Conservation (phyloP, 2,113 vertebrate species). For the Peromyscus californicus region DNA sequence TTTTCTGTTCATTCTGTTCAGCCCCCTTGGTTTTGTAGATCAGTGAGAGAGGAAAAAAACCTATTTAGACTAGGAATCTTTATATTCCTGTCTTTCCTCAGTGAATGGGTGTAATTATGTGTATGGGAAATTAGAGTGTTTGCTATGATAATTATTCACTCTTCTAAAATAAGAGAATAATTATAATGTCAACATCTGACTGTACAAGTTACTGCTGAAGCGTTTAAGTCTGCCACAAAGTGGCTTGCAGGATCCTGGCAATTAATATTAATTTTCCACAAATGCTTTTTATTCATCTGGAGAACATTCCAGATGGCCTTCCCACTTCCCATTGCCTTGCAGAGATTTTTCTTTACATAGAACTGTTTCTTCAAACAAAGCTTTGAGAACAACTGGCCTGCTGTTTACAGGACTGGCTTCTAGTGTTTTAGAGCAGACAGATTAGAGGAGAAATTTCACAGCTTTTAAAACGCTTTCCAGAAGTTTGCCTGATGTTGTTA, state of each 20-base stretch:
- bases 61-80: constrained; percentile 58
- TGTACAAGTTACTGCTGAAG: constrained; percentile 75
- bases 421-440: not conserved
- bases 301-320: constrained; percentile 77
- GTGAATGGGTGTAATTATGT: constrained; percentile 64
- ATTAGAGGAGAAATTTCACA: not conserved
- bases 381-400: not conserved
- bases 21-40: constrained; percentile 30
- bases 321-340: constrained; percentile 16
- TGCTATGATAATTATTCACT: constrained; percentile 79
- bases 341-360: not conserved
- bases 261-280: constrained; percentile 84
- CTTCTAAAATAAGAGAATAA: constrained; percentile 75
- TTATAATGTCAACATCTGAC: constrained; percentile 77
- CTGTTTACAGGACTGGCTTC: constrained; percentile 6
- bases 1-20: constrained; percentile 40
- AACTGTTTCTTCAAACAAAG: constrained; percentile 30
- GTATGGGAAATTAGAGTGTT: constrained; percentile 74
- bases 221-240: constrained; percentile 79
- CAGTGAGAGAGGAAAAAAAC: not conserved
- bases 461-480: constrained; percentile 37
- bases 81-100: constrained; percentile 67
- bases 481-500: constrained; percentile 58
- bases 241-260: constrained; percentile 77
- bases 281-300: constrained; percentile 80